These are phyloP conservation scores for Sitta carolinensis DNA, from an alignment of 2,797 vertebrate species.

Conservation along the genomic window DNA sequence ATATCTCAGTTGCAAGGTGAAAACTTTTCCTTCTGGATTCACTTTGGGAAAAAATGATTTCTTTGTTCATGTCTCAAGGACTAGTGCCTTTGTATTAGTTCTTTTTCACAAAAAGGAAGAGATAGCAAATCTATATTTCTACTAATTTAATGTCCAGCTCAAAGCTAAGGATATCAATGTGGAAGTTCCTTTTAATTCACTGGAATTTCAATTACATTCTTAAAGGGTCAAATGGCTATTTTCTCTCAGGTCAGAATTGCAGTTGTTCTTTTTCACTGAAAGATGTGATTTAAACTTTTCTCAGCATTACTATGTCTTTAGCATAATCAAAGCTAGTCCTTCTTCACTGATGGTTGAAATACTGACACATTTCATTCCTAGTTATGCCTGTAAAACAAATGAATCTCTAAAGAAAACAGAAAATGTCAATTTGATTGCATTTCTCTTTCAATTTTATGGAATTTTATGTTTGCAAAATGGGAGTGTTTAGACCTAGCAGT, in stretches of 20 bases:
- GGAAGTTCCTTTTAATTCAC: not conserved
- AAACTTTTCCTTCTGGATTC: not conserved
- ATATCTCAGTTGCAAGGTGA: not conserved
- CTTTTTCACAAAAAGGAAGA: not conserved
- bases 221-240: not conserved
- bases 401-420: not conserved
- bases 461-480: not conserved
- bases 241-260: not conserved
- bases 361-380: not conserved
- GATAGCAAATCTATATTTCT: not conserved
- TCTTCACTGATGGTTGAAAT: not conserved
- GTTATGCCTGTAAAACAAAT: not conserved
- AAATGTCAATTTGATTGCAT: not conserved
- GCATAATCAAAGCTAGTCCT: not conserved
- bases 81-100: not conserved
- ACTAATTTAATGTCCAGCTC: not conserved
- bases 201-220: not conserved
- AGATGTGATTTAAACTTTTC: not conserved
- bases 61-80: not conserved
- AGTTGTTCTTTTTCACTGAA: not conserved
- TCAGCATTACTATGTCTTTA: not conserved
- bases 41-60: not conserved
- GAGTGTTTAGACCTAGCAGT: not conserved
- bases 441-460: not conserved
- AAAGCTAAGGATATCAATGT: not conserved